These are phyloP conservation scores for Reticulitermes speratus DNA, from an alignment of 1,140 invertebrate species.

Conservation along the genomic window DNA sequence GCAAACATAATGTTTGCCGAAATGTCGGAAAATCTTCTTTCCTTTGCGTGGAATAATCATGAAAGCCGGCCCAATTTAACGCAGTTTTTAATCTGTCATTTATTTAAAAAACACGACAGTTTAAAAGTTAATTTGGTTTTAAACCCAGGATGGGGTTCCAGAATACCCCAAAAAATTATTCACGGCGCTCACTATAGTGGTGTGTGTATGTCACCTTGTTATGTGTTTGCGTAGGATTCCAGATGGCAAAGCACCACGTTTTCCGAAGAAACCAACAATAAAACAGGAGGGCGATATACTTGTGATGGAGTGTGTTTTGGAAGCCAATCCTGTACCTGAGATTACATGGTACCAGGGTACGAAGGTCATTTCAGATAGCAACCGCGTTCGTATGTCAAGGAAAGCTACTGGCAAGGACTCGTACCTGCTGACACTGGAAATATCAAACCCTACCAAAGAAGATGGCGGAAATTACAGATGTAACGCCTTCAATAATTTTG, in stretches of 20 bases:
- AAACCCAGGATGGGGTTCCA: too few species aligned
- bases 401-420: constrained; percentile 85
- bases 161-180: background rate
- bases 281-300: constrained; percentile 90
- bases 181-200: background rate
- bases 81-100: too few species aligned
- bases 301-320: constrained; percentile 93
- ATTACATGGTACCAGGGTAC: constrained; percentile 93
- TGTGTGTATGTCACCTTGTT: background rate
- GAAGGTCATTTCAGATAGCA: constrained; percentile 75
- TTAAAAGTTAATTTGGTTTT: too few species aligned
- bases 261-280: constrained; percentile 96
- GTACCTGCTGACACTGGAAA: constrained; percentile 88
- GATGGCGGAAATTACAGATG: constrained; percentile 98
- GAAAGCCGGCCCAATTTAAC: too few species aligned
- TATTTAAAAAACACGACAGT: too few species aligned
- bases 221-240: constrained; percentile 72
- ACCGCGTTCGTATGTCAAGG: constrained; percentile 81
- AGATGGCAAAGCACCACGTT: constrained; percentile 90
- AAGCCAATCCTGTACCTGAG: constrained; percentile 91
- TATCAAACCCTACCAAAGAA: constrained; percentile 87
- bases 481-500: constrained; percentile 96
- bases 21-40: too few species aligned
- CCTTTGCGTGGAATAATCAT: too few species aligned
- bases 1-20: too few species aligned